These are phyloP conservation scores for Sinonovacula constricta DNA, from an alignment of 1,140 invertebrate genomes.

Conservation along the genomic window DNA sequence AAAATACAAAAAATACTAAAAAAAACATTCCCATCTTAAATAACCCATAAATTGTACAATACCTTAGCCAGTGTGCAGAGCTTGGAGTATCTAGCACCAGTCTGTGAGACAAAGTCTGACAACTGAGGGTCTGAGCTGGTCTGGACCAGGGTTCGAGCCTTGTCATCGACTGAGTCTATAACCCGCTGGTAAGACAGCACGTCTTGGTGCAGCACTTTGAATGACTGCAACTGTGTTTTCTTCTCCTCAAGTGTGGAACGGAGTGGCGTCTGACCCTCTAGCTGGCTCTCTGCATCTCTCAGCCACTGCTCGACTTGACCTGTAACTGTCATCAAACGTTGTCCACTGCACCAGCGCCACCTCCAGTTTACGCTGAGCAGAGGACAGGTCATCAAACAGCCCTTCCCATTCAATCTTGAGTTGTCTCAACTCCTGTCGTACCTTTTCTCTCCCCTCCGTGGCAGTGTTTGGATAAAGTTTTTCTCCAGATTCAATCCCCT, in stretches of 20 bases:
- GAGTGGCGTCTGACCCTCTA: constrained; percentile 85
- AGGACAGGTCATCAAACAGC: constrained; percentile 85
- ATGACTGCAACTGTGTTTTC: constrained; percentile 83
- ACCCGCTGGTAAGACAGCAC: constrained; percentile 92
- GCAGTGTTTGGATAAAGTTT: constrained; percentile 92
- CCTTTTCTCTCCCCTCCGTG: constrained; percentile 90
- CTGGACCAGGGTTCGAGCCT: constrained; percentile 87
- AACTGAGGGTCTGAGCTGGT: constrained; percentile 76
- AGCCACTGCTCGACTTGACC: constrained; percentile 93
- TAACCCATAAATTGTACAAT: too few species aligned
- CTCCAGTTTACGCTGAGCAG: constrained; percentile 86
- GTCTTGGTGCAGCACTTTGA: constrained; percentile 90
- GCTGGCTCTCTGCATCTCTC: constrained; percentile 85
- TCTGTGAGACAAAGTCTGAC: constrained; percentile 66
- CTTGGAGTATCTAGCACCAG: constrained; percentile 70
- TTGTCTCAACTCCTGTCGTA: constrained; percentile 89
- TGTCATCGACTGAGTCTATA: constrained; percentile 89
- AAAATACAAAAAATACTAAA: too few species aligned
- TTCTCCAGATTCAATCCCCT: constrained; percentile 91
- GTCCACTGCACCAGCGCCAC: constrained; percentile 82
- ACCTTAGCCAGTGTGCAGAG: constrained; percentile 74
- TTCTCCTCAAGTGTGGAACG: constrained; percentile 96
- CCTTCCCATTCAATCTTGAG: constrained; percentile 85
- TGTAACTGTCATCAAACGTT: constrained; percentile 76
- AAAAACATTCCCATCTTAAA: too few species aligned